Evolutionary conservation across 1,140 invertebrate species (phyloP), one percentile per base, ranked within the genome.

Genomic region (Hyles vespertilio): DNA sequence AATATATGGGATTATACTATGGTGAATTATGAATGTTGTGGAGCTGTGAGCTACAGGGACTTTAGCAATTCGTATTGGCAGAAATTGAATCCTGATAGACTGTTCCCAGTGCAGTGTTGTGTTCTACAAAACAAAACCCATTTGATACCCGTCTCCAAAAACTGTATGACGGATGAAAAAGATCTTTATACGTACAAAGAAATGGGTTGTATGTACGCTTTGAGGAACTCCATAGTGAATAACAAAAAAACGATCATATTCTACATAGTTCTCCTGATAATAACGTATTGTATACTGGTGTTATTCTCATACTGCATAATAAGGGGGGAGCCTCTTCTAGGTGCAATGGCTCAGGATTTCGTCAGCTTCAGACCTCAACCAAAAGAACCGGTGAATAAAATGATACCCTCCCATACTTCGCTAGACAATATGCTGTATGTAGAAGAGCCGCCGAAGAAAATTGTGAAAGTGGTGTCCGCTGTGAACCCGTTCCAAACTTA

Each of bases 11-110:
- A 88, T 51, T 74, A 84, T 47, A 52, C 85, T 10, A 89, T 89
- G 85, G 56, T 84, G 6, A 74, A 75, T 1, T 81, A 81, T 44
- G 72, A 87, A 60, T 88, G 85, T 51, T 88, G 85, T 51, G 85
- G 85, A 2, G 74, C 70, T 0, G 56, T 72, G 3, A 53, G 59
- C 45, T 87, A 77, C 33, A 71, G 46, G 56, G 81, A 88, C 50
- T 88, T 88, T 48, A 40, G 62, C 8, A 56, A 68, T 12, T 68
- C 81, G 0, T 58, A 69, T 22, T 88, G 85, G 85, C 66, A 72
- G 9, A 70, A 67, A 55, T 8, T 49, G 2, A 76, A 85, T 63
- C 60, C 63, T 7, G 65, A 72, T 44, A 71, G 72, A 62, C 40
- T 77, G 2, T 81, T 77, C 56, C 85, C 85, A 6, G 54, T 81